These are phyloP conservation scores for Gallinago media DNA, from an alignment of 2,113 vertebrate species.

Conservation along the genomic window DNA sequence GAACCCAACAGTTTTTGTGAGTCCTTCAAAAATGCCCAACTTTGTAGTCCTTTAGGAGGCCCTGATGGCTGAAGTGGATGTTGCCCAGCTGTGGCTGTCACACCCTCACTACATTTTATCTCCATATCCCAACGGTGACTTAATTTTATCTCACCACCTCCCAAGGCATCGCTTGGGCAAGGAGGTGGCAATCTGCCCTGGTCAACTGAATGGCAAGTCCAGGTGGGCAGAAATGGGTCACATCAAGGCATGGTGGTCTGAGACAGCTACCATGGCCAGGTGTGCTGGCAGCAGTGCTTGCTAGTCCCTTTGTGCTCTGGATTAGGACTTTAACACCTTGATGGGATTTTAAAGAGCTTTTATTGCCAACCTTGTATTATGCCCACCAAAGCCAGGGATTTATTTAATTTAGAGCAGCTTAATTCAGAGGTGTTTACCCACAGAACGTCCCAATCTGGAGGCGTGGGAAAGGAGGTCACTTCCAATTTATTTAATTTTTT, in stretches of 20 bases:
- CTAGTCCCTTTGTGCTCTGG: accelerated
- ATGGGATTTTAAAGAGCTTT: background rate
- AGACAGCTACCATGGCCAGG: background rate
- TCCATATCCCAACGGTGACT: background rate
- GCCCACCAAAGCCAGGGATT: background rate
- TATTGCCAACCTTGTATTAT: background rate
- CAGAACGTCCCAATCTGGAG: background rate
- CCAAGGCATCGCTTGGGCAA: background rate
- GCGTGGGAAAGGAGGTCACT: background rate
- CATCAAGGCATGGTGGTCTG: background rate
- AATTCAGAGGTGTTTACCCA: slow-evolving; percentile 10
- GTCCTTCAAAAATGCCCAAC: background rate
- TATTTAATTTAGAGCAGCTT: slow-evolving; percentile 27
- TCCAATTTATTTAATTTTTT: background rate
- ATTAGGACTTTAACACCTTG: background rate
- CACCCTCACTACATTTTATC: background rate
- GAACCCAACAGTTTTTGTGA: background rate
- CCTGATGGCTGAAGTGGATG: background rate
- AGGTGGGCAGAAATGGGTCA: background rate
- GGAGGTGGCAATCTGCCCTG: background rate
- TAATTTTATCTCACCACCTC: background rate
- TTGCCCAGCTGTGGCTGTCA: background rate
- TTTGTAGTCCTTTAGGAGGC: background rate
- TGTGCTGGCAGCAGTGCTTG: background rate
- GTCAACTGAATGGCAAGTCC: background rate